Percentiles rank a stretch among this genome's conserved stretches.
These are phyloP conservation scores for Bursaphelenchus mucronatus DNA, from an alignment of 1,140 invertebrate species.

Conservation along the genomic window DNA sequence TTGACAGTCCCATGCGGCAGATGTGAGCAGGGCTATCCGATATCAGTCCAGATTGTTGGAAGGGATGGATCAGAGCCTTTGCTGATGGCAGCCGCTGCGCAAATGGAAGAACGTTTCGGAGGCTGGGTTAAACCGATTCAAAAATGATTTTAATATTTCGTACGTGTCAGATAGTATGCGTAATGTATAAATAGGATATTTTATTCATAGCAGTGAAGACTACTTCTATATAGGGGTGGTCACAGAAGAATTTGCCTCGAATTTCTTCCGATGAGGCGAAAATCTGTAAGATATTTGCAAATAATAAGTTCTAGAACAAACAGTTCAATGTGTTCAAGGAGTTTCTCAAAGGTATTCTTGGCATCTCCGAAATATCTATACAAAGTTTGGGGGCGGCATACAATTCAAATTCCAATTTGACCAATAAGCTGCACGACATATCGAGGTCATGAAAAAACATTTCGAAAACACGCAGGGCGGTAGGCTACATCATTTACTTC, in stretches of 20 bases:
- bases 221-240: too few relatives aligned
- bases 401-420: neutral
- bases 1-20: constrained; percentile 63
- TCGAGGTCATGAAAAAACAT: constrained; percentile 76
- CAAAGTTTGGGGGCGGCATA: neutral
- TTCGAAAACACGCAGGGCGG: constrained; percentile 61
- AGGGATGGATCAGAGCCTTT: constrained; percentile 34
- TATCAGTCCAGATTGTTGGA: constrained; percentile 64
- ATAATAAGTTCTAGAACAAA: too few relatives aligned
- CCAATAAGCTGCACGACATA: constrained; percentile 63
- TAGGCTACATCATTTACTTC: constrained; percentile 30
- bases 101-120: constrained; percentile 75
- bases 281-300: too few relatives aligned
- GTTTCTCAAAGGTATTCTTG: neutral
- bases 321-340: too few relatives aligned
- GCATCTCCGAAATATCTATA: neutral
- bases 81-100: constrained; percentile 56
- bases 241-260: too few relatives aligned
- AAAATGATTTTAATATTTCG: too few relatives aligned
- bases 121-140: constrained; percentile 67
- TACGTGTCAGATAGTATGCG: too few relatives aligned
- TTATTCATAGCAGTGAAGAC: too few relatives aligned
- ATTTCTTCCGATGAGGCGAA: too few relatives aligned
- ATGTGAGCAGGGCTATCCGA: constrained; percentile 53
- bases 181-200: too few relatives aligned